These are phyloP conservation scores for Vipera ursinii DNA, from an alignment of 2,797 vertebrate species.

Conservation along the genomic window DNA sequence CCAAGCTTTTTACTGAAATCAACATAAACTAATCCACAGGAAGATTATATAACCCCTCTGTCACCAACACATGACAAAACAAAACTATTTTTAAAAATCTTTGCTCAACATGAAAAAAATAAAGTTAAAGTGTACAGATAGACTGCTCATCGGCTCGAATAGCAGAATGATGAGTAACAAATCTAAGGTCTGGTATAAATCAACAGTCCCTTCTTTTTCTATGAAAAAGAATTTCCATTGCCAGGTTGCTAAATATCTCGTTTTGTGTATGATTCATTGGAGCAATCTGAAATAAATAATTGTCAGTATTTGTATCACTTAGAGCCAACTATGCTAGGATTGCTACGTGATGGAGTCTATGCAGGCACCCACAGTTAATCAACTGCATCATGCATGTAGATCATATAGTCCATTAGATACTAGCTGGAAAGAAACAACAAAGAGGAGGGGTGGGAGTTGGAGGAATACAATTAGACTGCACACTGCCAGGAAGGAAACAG, in stretches of 20 bases:
- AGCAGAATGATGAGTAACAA: constrained; percentile 43
- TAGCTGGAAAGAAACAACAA: constrained; percentile 67
- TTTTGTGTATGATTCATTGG: constrained; percentile 61
- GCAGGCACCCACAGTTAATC: constrained; percentile 64
- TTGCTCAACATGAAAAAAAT: constrained; percentile 38
- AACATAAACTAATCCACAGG: constrained; percentile 22
- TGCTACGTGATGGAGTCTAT: constrained; percentile 50
- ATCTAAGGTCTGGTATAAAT: constrained; percentile 41
- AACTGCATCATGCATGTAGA: constrained; percentile 58
- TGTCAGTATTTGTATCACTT: constrained; percentile 62
- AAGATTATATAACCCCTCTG: constrained; percentile 32
- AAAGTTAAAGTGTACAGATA: constrained; percentile 38
- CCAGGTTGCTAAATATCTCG: constrained; percentile 66
- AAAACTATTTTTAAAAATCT: constrained; percentile 16
- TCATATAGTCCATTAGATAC: constrained; percentile 66
- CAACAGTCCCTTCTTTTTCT: constrained; percentile 45
- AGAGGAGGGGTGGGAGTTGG: constrained; percentile 56
- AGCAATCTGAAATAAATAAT: constrained; percentile 63
- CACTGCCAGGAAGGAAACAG: constrained; percentile 64
- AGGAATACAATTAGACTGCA: constrained; percentile 64
- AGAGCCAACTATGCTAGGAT: constrained; percentile 61
- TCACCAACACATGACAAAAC: constrained; percentile 35
- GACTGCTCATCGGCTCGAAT: constrained; percentile 40
- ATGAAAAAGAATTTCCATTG: constrained; percentile 52
- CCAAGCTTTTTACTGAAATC: constrained; percentile 48